Percentiles rank a stretch among this genome's conserved stretches.
These are phyloP conservation scores for Eupeodes luniger DNA, from an alignment of 2,888 invertebrate species.

Conservation along the genomic window DNA sequence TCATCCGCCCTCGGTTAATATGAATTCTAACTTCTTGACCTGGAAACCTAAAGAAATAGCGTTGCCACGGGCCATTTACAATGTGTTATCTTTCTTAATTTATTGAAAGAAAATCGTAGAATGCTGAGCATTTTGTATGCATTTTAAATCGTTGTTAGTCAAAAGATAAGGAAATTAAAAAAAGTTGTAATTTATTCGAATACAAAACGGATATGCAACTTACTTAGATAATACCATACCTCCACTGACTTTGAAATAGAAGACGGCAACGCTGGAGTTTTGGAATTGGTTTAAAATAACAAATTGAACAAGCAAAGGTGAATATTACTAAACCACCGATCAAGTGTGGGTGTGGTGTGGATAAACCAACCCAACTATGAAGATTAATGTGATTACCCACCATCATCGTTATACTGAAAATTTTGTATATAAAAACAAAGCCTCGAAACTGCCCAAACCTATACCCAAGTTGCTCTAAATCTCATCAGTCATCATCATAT, in stretches of 20 bases:
- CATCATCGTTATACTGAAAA: conserved; percentile 57
- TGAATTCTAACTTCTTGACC: conserved; percentile 49
- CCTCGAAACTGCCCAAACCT: background rate
- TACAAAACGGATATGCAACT: too few species aligned
- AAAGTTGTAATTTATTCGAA: too few species aligned
- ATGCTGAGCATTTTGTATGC: too few species aligned
- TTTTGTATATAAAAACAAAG: conserved; percentile 56
- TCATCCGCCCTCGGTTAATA: conserved; percentile 25
- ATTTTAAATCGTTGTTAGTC: too few species aligned
- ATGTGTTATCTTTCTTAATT: too few species aligned
- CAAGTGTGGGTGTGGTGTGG: conserved; percentile 56
- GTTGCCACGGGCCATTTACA: background rate
- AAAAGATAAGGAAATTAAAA: too few species aligned
- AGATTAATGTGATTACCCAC: conserved; percentile 21
- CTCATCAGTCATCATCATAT: conserved; percentile 19
- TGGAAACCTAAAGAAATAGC: background rate
- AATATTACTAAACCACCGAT: conserved; percentile 11
- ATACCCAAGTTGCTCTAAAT: conserved; percentile 60
- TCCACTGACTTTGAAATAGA: background rate
- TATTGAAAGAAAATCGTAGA: too few species aligned
- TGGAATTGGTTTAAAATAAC: conserved; percentile 10
- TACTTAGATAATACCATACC: too few species aligned
- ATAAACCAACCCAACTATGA: background rate
- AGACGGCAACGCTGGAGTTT: conserved; percentile 1
- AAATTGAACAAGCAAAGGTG: conserved; percentile 11